Evolutionary conservation across 2,797 vertebrate genomes (phyloP).

Genomic region (Acanthornis magna): DNA sequence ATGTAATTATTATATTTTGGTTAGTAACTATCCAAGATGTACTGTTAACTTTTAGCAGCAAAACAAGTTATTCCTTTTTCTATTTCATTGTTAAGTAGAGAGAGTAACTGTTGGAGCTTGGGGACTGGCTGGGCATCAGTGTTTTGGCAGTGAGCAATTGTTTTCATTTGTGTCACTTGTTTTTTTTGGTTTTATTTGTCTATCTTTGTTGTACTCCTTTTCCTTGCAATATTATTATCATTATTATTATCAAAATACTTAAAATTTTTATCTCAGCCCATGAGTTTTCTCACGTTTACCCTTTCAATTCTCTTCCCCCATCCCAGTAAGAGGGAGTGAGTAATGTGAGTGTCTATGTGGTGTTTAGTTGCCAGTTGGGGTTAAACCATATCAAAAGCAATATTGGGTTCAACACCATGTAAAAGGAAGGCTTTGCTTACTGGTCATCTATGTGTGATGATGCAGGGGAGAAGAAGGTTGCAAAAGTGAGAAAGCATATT

Average conservation of each 20-base stretch:
- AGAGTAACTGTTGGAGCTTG: neutral
- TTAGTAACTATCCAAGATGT: neutral
- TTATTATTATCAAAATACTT: neutral
- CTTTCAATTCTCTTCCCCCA: neutral
- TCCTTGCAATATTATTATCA: neutral
- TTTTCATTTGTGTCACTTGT: neutral
- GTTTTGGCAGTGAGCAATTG: neutral
- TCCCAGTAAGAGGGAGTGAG: neutral
- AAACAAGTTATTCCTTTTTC: neutral
- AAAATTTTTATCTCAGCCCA: neutral
- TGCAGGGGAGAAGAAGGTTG: neutral
- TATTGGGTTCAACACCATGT: neutral
- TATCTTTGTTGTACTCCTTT: neutral
- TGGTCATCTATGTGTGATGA: neutral
- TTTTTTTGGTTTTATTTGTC: neutral
- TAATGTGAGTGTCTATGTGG: neutral
- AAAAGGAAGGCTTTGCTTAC: neutral
- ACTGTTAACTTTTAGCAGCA: neutral
- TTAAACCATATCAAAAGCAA: fast-evolving
- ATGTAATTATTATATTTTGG: neutral
- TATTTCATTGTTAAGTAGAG: neutral
- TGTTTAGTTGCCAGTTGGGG: neutral
- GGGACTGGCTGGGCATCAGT: no score
- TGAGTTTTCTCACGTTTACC: neutral
- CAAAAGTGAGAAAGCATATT: neutral